phyloP scores from a whole-genome alignment of 2,797 vertebrate genomes.

The Gymnothorax javanicus region DNA sequence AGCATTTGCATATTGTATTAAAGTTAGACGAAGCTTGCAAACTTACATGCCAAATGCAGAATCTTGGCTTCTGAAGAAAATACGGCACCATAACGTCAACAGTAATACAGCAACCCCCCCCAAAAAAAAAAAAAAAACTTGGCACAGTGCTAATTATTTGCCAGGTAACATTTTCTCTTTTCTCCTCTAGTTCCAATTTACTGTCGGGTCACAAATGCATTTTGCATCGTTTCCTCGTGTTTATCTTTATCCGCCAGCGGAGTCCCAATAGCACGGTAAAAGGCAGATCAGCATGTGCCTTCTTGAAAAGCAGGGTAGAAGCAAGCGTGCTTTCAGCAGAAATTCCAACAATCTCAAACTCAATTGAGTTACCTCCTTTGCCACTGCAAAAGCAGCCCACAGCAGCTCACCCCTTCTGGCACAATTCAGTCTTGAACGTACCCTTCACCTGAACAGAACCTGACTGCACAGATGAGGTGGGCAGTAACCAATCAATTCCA shows the following conservation, averaged over 20 bases:
- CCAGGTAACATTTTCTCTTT: neutral
- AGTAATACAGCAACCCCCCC: neutral
- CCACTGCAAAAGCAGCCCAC: slow-evolving; percentile 32
- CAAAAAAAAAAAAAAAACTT: neutral
- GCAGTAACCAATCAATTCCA: slow-evolving; percentile 40
- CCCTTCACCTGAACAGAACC: slow-evolving; percentile 55
- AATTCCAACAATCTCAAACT: slow-evolving; percentile 30
- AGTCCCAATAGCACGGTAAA: slow-evolving; percentile 6
- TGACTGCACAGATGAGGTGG: slow-evolving; percentile 31
- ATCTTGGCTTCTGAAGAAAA: neutral
- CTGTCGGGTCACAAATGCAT: neutral
- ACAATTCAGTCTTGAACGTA: slow-evolving; percentile 39
- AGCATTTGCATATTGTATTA: neutral
- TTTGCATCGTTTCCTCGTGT: neutral
- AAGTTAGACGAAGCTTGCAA: neutral
- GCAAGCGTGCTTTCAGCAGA: slow-evolving; percentile 10
- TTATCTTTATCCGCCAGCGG: neutral
- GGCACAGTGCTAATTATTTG: neutral
- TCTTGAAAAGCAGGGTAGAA: slow-evolving; percentile 22
- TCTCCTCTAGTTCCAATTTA: neutral
- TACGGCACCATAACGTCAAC: neutral
- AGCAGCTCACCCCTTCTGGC: slow-evolving; percentile 39
- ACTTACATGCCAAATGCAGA: neutral
- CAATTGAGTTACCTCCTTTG: slow-evolving; percentile 30
- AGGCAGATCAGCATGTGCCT: slow-evolving; percentile 33